Conservation (phyloP, 2,888 invertebrate genomes). For the Eilema depressum region DNA sequence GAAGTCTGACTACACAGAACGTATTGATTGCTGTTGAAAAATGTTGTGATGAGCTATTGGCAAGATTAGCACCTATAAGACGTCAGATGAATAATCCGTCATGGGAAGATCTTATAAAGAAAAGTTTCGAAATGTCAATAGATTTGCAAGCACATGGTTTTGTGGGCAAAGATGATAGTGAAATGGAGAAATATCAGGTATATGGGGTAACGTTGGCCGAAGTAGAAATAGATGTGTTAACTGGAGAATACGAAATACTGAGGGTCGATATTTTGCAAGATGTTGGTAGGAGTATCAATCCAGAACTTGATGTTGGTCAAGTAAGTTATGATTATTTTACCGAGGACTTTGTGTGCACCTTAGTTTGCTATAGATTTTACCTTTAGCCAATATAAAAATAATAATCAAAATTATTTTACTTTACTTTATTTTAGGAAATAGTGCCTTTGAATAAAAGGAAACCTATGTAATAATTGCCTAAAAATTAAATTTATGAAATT, state of each 20-base stretch:
- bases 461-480: too few species aligned
- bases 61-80: conserved; percentile 75
- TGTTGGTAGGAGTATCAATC: conserved; percentile 88
- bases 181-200: conserved; percentile 59
- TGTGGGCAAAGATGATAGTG: conserved; percentile 45
- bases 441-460: too few species aligned
- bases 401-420: too few species aligned
- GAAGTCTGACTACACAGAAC: conserved; percentile 89
- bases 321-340: conserved; percentile 51
- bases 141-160: conserved; percentile 61
- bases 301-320: conserved; percentile 89
- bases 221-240: conserved; percentile 90
- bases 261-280: conserved; percentile 89
- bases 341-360: too few species aligned
- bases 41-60: conserved; percentile 78
- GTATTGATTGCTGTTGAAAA: conserved; percentile 82
- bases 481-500: too few species aligned
- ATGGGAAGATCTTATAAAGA: conserved; percentile 80
- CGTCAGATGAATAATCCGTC: conserved; percentile 67
- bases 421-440: too few species aligned
- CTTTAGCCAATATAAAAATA: too few species aligned
- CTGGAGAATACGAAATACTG: conserved; percentile 88
- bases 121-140: conserved; percentile 63
- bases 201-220: conserved; percentile 88
- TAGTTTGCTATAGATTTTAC: too few species aligned